Base-by-base conservation (phyloP, 2,113 vertebrate genomes). In the Pteronura brasiliensis region DNA sequence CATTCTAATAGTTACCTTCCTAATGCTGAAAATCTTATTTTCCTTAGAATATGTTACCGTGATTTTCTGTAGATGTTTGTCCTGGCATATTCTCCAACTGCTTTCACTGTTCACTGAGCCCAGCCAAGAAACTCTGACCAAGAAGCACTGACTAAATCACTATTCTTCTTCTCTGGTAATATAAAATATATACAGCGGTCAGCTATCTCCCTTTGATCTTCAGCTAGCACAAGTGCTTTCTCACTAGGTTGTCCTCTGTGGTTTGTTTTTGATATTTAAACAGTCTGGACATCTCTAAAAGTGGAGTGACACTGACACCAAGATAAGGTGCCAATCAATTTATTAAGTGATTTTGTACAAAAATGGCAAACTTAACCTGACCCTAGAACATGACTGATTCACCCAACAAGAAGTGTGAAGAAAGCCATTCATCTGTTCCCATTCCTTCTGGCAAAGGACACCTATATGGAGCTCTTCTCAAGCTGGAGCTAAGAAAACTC, bases 191-290 rank as follows among this genome's bases (percentile, higher is more conserved):
- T 42, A 82, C 95, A 92, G 42, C 84, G 55, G 44, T 96, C 95
- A 97, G 95, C 42, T 3, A 14, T 49, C n/a, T 93, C 63, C 67
- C 93, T 98, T 97, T 97, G 97, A 98, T 98, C 97, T 97, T 93
- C 72, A 80, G 88, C 59, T 87, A 80, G 85, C 72, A 65, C 49
- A 71, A 97, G 44, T 82, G 88, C 69, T 89, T 98, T 94, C 95
- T 98, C 97, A 86, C 96, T 90, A 67, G 96, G 95, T 81, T 93
- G 59, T 89, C 87, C 34, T 93, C 81, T 21, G 18, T 79, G 21
- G 85, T 96, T 97, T 98, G 81, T 93, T 98, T 98, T 98, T 98
- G 8, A 85, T 98, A 94, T 96, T 98, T 98, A 94, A 98, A 97
- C 88, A 97, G 47, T 98, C 98, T 98, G 96, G 96, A 96, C 90